Conservation (phyloP, 37 sponge, comb jelly and placozoan genomes). For the Agelas oroides region DNA sequence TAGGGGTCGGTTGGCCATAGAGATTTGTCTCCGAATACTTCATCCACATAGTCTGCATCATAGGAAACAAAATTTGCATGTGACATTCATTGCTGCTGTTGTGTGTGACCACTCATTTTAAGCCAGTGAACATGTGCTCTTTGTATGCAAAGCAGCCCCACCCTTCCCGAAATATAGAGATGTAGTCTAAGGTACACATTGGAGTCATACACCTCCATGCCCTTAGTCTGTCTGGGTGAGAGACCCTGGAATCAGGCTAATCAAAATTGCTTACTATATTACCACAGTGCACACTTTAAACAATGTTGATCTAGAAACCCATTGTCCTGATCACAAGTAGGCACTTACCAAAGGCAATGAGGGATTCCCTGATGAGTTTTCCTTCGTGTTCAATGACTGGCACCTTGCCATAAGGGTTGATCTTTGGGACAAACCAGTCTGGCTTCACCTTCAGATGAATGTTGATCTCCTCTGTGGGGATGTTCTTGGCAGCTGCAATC, state of each 20-base stretch:
- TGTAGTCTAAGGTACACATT: background rate
- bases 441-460: constrained; percentile 77
- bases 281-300: constrained; percentile 4
- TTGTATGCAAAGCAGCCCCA: too few species aligned
- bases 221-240: too few species aligned
- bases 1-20: constrained; percentile 64
- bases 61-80: too few species aligned
- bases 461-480: constrained; percentile 58
- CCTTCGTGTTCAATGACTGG: constrained; percentile 78
- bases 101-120: too few species aligned
- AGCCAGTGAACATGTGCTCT: too few species aligned
- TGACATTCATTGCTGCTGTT: too few species aligned
- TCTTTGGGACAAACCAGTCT: constrained; percentile 64
- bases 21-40: constrained; percentile 42
- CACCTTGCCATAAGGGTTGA: constrained; percentile 71
- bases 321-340: too few species aligned
- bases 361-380: constrained; percentile 67
- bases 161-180: too few species aligned
- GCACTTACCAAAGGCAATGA: constrained; percentile 69
- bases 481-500: constrained; percentile 48
- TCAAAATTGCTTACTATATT: too few species aligned
- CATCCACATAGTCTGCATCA: constrained; percentile 75
- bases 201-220: too few species aligned
- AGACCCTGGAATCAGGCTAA: too few species aligned
- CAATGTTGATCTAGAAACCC: background rate